A percentile compares a stretch with the other conserved stretches of the same genome.
Evolutionary conservation across 2,113 vertebrate species (phyloP).

Genomic region (Petrocephalus zakoni): DNA sequence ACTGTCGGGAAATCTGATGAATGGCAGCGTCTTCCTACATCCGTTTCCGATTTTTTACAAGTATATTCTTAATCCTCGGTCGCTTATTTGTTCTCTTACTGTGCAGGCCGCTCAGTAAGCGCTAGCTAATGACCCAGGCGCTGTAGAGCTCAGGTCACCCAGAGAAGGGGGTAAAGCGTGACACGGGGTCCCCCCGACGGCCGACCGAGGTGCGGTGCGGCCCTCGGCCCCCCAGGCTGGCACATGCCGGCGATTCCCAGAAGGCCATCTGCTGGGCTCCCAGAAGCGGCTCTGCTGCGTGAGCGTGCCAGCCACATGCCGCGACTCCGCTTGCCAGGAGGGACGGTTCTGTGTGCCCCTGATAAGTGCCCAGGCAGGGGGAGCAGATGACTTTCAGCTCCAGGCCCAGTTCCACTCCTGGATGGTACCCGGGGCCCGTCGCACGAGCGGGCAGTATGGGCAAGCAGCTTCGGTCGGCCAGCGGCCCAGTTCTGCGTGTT

Average conservation of each 20-base stretch:
- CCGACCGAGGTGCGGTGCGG: too few species aligned
- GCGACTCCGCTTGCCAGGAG: not conserved
- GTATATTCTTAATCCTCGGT: not conserved
- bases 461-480: not conserved
- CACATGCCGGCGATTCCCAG: not conserved
- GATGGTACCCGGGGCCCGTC: not conserved
- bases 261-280: not conserved
- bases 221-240: not conserved
- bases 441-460: not conserved
- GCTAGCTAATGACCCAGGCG: not conserved
- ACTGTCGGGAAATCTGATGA: not conserved
- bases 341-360: not conserved
- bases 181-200: not conserved
- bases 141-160: not conserved
- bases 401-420: not conserved
- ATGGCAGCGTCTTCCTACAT: not conserved
- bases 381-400: not conserved
- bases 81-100: not conserved
- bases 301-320: not conserved
- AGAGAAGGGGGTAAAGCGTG: not conserved
- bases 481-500: not conserved
- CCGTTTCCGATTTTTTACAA: not conserved
- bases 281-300: not conserved
- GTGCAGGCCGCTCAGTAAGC: not conserved
- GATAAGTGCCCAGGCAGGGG: not conserved